Conservation (phyloP, 1,140 invertebrate species). For the Proales similis region DNA sequence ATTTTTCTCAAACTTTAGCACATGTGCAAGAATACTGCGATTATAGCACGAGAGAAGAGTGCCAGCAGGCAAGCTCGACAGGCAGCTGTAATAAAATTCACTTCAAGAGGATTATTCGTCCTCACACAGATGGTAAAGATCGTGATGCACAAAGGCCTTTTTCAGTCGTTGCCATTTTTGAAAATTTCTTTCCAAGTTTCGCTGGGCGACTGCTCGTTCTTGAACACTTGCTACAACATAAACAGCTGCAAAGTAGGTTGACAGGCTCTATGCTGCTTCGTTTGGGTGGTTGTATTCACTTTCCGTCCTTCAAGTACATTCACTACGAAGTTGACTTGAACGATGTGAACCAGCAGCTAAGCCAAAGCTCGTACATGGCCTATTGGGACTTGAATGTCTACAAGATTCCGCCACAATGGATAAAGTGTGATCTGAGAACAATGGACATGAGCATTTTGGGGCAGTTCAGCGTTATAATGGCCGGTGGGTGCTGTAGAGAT, state of each 20-base stretch:
- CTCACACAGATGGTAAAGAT: slow-evolving; percentile 70
- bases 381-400: not conserved
- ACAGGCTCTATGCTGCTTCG: slow-evolving; percentile 36
- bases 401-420: slow-evolving; percentile 72
- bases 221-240: slow-evolving; percentile 98
- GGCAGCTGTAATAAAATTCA: slow-evolving; percentile 79
- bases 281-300: not conserved
- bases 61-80: slow-evolving; percentile 35
- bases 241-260: slow-evolving; percentile 75
- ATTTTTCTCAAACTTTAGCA: not conserved
- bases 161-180: slow-evolving; percentile 27
- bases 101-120: slow-evolving; percentile 93
- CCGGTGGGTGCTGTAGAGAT: slow-evolving; percentile 32
- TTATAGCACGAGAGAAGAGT: slow-evolving; percentile 19
- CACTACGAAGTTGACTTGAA: slow-evolving; percentile 38
- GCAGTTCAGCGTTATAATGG: slow-evolving; percentile 55
- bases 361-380: slow-evolving; percentile 6
- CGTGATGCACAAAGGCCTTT: not conserved
- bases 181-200: slow-evolving; percentile 59
- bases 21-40: slow-evolving; percentile 38
- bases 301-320: slow-evolving; percentile 36
- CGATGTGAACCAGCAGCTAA: slow-evolving; percentile 23
- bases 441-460: slow-evolving; percentile 90
- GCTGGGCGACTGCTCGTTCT: slow-evolving; percentile 88
- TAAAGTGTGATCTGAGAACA: slow-evolving; percentile 87